Base-by-base conservation (phyloP, 2,113 vertebrate genomes). In the Psephotus haematonotus region DNA sequence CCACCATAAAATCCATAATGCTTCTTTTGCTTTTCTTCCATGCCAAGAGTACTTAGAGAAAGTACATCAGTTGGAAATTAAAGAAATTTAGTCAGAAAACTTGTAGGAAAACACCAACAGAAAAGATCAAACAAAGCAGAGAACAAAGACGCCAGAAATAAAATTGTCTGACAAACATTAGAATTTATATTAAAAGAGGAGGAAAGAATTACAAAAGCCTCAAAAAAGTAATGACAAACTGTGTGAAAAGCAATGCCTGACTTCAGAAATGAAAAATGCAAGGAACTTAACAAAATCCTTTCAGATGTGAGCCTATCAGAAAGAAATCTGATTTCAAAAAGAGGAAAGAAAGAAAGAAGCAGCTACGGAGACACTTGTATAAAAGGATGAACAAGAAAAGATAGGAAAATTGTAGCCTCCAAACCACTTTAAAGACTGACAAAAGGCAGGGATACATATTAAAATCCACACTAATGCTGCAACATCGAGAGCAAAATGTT, bases 241-340 rank as follows among this genome's bases (percentile, higher is more conserved):
- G 37, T 79, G 68, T 59, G 39, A 82, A 92, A 96, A 96, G 70
- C 70, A 74, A 86, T 65, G 46, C 28, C 55, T 76, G 49, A 10
- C 69, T 93, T 93, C 76, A 84, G 83, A 94, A 96, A 92, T 41
- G 72, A 88, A 44, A 93, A 93, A 86, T 65, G 64, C 88, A 91
- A 89, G 37, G 85, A 90, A 79, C 17, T 18, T 78, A 92, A 97
- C 64, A 92, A 94, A 94, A 90, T 92, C 0, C 53, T 89, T 95
- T 93, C 79, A 92, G 68, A 79, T 87, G 52, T 43, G 49, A 87
- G 83, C 49, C 63, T 80, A 75, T 62, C 74, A 72, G 82, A 84
- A 79, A 55, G 65, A 87, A 91, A 87, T 41, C 69, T 79, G 74
- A 79, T 93, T 90, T 90, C 0, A 67, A 55, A 55, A 72, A 69